A percentile compares a stretch with the other conserved stretches of the same genome.
Conservation (phyloP, 2,113 vertebrate species). For the Gyps fulvus region DNA sequence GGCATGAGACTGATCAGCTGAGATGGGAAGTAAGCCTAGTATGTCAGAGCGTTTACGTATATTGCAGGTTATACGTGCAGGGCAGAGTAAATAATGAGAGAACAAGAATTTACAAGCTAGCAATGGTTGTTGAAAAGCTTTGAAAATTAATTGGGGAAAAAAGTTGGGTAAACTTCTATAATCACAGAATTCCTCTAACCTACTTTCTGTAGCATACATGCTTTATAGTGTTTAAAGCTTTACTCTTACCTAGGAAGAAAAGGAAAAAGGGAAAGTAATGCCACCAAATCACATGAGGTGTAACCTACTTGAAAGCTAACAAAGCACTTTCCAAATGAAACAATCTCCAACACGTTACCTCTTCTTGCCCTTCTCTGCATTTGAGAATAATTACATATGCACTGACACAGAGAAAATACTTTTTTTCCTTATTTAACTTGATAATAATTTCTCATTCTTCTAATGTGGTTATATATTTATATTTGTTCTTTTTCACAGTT, state of each 20-base stretch:
- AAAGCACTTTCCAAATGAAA: background rate
- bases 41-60: background rate
- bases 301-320: conserved; percentile 23
- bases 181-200: conserved; percentile 37
- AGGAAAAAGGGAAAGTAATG: background rate
- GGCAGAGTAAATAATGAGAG: background rate
- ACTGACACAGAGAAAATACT: background rate
- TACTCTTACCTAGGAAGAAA: background rate
- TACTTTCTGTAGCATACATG: background rate
- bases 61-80: background rate
- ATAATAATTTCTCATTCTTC: background rate
- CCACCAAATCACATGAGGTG: background rate
- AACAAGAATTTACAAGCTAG: conserved; percentile 18
- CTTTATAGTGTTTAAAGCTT: background rate
- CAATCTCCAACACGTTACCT: background rate
- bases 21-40: background rate
- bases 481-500: background rate
- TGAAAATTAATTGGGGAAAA: conserved; percentile 52
- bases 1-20: background rate
- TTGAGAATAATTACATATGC: background rate
- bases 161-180: background rate
- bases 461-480: background rate
- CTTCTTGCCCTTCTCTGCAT: background rate
- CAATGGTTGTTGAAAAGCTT: background rate
- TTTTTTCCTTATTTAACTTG: background rate